Evolutionary conservation across 2,113 vertebrate genomes (phyloP).

Genomic region (Erpornis zantholeuca): DNA sequence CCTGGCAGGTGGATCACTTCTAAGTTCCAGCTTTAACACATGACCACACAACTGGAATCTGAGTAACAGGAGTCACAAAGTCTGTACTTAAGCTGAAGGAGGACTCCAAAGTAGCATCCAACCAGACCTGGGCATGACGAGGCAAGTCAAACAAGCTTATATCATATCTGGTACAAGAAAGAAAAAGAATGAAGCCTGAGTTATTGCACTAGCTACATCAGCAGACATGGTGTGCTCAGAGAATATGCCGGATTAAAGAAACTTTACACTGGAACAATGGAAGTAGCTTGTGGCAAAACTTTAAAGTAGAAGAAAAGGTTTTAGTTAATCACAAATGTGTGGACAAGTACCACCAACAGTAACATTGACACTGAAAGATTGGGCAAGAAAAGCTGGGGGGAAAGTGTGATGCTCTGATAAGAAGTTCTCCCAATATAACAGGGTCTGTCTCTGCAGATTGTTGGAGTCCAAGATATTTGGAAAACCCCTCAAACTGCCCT

Average conservation of each 20-base stretch:
- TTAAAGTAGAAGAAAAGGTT: neutral
- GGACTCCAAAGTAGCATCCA: neutral
- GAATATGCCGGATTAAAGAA: neutral
- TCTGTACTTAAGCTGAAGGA: neutral
- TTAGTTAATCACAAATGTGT: neutral
- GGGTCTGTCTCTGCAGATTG: neutral
- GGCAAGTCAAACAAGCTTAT: neutral
- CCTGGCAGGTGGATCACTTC: neutral
- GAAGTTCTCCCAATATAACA: neutral
- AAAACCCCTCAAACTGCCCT: too few species aligned
- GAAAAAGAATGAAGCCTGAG: neutral
- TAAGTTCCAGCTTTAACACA: neutral
- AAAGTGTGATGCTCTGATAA: rapidly evolving
- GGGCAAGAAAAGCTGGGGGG: neutral
- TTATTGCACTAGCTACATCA: neutral
- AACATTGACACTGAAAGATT: neutral
- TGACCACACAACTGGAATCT: neutral
- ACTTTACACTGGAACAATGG: neutral
- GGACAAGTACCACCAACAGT: neutral
- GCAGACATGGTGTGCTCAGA: neutral
- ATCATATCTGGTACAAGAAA: neutral
- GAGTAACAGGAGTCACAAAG: neutral
- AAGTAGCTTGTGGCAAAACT: neutral
- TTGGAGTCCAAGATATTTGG: too few species aligned
- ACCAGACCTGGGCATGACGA: neutral